Evolutionary conservation across 2,797 vertebrate species (phyloP).

Genomic region (Cyclura pinguis): DNA sequence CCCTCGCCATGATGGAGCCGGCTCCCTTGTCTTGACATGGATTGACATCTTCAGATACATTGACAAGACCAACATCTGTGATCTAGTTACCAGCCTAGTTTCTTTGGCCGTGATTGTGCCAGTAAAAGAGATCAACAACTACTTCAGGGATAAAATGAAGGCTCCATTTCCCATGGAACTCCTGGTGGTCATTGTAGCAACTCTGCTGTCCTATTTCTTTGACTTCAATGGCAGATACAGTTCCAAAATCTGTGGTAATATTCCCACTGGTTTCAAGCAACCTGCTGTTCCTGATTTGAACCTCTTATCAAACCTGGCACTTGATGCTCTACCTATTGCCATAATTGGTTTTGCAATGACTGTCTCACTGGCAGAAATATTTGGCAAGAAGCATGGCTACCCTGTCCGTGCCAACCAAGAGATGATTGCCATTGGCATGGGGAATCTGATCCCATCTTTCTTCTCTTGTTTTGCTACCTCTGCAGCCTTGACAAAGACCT

Average conservation of each 20-base stretch:
- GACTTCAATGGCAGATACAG: conserved; percentile 60
- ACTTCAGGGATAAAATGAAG: conserved; percentile 73
- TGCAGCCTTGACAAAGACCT: conserved; percentile 74
- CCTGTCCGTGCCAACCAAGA: conserved; percentile 74
- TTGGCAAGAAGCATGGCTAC: conserved; percentile 76
- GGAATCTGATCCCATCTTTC: conserved; percentile 76
- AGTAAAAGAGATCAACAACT: conserved; percentile 74
- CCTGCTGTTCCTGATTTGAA: conserved; percentile 65
- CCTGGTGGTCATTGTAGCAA: conserved; percentile 71
- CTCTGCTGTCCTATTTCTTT: conserved; percentile 65
- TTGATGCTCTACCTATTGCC: conserved; percentile 76
- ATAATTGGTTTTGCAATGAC: conserved; percentile 76
- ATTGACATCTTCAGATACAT: conserved; percentile 73
- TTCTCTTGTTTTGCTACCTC: conserved; percentile 76
- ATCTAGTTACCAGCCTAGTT: conserved; percentile 72
- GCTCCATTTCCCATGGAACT: conserved; percentile 73
- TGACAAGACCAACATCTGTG: conserved; percentile 70
- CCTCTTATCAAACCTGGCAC: conserved; percentile 71
- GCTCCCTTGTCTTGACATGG: conserved; percentile 73
- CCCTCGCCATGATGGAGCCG: conserved; percentile 63
- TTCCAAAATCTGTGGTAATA: conserved; percentile 65
- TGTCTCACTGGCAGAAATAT: conserved; percentile 74
- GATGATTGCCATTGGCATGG: conserved; percentile 76
- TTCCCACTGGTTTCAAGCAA: conserved; percentile 75
- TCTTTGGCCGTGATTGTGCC: conserved; percentile 71